Evolutionary conservation across 2,888 invertebrate species (phyloP), one percentile per base, ranked within the genome.

Genomic region (Nymphalis polychloros): DNA sequence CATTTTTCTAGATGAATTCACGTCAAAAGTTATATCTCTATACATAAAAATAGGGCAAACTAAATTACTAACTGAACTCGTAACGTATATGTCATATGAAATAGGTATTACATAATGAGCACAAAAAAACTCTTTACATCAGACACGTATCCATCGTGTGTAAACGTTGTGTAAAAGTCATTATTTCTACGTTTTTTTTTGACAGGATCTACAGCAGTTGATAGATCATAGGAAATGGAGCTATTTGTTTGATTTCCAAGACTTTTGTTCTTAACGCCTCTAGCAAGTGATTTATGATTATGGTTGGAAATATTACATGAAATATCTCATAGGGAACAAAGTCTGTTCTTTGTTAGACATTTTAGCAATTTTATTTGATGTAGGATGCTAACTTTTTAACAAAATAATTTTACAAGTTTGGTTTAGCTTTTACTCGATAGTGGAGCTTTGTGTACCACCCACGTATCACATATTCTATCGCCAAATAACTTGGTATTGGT

Each of bases 161-260:
- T 61, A 55, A 61, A 55, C 35, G 55, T 62, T 31, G 61, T 55
- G 48, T 55, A n/a, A 52, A 60, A 20, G 53, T 64, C 68, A 64
- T 67, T 63, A 71, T 72, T 70, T 63, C 59, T 66, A 61, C 60
- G 35, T 60, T 70, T 68, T 61, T n/a, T 68, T 66, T 69, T 72
- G 72, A 72, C 73, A 76, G 72, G 72, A 72, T 70, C 75, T 76
- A 69, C 64, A 77, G 71, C 73, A 63, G 73, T 74, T 77, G 78
- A 77, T 77, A 73, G 75, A 78, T 78, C 77, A 75, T 74, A 71
- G 76, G 75, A 76, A 73, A 73, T 73, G 72, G 70, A 67, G 73
- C 73, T 77, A 76, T 78, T 77, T 76, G 77, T 78, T 75, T 76
- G 75, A 70, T 76, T 72, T 67, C 70, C 70, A 64, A 68, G 70